Evolutionary conservation across 2,888 invertebrate species (phyloP).

Genomic region (Ophion ellenae): DNA sequence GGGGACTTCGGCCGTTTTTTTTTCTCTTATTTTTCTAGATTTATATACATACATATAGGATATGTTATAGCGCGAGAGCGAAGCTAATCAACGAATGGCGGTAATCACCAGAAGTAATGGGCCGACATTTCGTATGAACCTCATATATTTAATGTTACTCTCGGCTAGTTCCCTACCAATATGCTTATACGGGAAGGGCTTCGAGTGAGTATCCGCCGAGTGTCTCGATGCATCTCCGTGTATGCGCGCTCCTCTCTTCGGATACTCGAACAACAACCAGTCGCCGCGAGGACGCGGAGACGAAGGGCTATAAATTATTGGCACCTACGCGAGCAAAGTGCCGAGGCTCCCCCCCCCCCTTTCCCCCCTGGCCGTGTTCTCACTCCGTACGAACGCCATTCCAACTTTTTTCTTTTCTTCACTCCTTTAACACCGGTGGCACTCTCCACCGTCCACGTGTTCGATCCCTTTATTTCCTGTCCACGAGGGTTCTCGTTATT

Average conservation of each 20-base stretch:
- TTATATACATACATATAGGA: constrained; percentile 14
- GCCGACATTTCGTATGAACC: constrained; percentile 72
- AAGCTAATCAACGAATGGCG: constrained; percentile 77
- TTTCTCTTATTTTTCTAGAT: constrained; percentile 32
- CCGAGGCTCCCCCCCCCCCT: constrained; percentile 56
- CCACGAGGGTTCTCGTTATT: not conserved
- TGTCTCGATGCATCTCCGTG: constrained; percentile 28
- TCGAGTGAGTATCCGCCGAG: constrained; percentile 34
- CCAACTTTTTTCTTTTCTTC: constrained; percentile 24
- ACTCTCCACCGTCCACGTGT: constrained; percentile 28
- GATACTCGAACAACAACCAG: constrained; percentile 68
- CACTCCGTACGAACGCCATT: constrained; percentile 49
- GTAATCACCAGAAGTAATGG: constrained; percentile 79
- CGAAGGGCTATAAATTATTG: constrained; percentile 78
- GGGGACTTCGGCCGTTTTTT: constrained; percentile 22
- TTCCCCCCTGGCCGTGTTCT: constrained; percentile 23
- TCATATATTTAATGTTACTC: constrained; percentile 59
- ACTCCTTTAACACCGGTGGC: constrained; percentile 48
- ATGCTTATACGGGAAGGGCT: constrained; percentile 27
- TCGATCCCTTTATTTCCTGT: constrained; percentile 37
- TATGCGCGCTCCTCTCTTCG: constrained; percentile 45
- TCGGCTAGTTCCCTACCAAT: constrained; percentile 56
- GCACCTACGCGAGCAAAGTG: constrained; percentile 76
- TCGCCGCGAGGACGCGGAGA: constrained; percentile 35
- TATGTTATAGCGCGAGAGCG: constrained; percentile 37